Base-by-base conservation (phyloP, 2,888 invertebrate genomes). In the Oligia strigilis region DNA sequence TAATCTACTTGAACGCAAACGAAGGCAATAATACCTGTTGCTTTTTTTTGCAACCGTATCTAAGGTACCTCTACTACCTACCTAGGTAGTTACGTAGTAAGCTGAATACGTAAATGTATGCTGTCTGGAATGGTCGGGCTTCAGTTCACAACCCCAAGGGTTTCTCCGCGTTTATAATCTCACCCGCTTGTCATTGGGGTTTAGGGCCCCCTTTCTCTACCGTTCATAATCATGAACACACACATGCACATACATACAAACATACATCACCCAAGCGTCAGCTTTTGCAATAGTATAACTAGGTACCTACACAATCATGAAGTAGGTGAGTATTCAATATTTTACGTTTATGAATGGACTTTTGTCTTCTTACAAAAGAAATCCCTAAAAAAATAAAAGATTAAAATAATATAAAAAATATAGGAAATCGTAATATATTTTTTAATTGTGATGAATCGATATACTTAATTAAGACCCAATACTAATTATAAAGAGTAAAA, bases 111-210 rank as follows among this genome's bases (percentile, higher is more conserved):
- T 73, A 71, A 65, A 62, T 71, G n/a, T 67, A n/a, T 71, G 23
- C 19, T 36, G 55, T 64, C 13, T 69, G 23, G 43, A 67, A 82
- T 75, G n/a, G 65, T 36, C 62, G 60, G 64, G 84, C 60, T 74
- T 78, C 76, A 75, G 78, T 75, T 74, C 36, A 46, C 72, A 75
- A 74, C 78, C 76, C 76, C 55, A 62, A 65, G 49, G 36, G 75
- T 75, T 78, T 74, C 86, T 55, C 72, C 58, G 43, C 60, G 55
- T 66, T 77, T 58, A 73, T 84, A 77, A 81, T 80, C 52, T 72
- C 62, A 72, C 77, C 71, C 86, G 46, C 66, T 72, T 71, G 66
- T 49, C 70, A 78, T 60, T 85, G 69, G 72, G 75, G 82, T 76
- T 62, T 49, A 71, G 19, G 23, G 55, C 49, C 81, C 76, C 60